phyloP scores from a whole-genome alignment of 2,888 invertebrate genomes.

The Stenotaenia linearis region DNA sequence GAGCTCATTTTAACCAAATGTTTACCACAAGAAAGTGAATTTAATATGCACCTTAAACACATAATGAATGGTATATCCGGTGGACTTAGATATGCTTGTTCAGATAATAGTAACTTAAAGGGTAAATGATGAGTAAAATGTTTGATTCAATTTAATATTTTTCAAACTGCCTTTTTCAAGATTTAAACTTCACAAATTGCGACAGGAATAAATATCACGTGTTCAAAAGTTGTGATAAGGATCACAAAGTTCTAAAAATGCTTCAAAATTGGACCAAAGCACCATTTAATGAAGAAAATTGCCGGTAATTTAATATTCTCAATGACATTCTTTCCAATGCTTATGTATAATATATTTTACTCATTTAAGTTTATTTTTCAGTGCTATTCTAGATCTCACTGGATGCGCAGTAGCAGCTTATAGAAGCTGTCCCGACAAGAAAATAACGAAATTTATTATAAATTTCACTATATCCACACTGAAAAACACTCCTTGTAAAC shows the following conservation, averaged over 20 bases:
- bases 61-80: background rate
- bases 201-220: background rate
- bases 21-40: background rate
- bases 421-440: background rate
- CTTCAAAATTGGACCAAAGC: background rate
- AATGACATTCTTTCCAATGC: background rate
- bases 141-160: no score
- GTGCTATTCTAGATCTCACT: background rate
- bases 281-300: background rate
- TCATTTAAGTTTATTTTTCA: background rate
- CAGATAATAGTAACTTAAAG: background rate
- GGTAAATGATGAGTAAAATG: background rate
- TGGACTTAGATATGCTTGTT: background rate
- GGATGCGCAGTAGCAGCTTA: background rate
- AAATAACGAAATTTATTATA: background rate
- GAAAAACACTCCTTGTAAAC: background rate
- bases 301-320: background rate
- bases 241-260: background rate
- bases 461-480: background rate
- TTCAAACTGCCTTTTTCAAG: background rate
- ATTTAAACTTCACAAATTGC: background rate
- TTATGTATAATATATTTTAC: background rate
- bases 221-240: background rate
- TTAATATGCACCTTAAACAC: background rate
- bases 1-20: background rate